These are phyloP conservation scores for Motacilla alba DNA, from an alignment of 2,113 vertebrate species.

Conservation along the genomic window DNA sequence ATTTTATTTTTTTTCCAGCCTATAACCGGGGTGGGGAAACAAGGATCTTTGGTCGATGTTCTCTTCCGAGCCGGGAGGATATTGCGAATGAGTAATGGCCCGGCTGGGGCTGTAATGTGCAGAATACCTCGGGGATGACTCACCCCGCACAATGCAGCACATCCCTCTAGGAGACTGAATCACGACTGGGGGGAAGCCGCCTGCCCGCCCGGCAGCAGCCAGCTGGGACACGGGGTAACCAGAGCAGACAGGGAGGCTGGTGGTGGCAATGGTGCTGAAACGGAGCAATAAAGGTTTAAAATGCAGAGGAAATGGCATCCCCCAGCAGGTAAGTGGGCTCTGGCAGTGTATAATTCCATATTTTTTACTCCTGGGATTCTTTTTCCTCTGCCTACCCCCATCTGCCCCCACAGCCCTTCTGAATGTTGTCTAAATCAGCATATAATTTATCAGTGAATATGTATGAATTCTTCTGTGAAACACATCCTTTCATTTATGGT, in stretches of 20 bases:
- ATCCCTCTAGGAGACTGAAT: constrained; percentile 86
- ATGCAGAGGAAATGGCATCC: constrained; percentile 78
- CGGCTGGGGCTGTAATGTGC: constrained; percentile 72
- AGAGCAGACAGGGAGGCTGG: constrained; percentile 9
- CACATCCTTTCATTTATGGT: neutral
- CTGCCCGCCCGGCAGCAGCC: constrained; percentile 12
- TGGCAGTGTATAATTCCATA: rapidly evolving
- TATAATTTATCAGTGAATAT: neutral
- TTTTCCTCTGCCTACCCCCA: neutral
- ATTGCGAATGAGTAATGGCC: constrained; percentile 74
- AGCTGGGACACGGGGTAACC: constrained; percentile 61
- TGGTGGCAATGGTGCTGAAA: constrained; percentile 43
- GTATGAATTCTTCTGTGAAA: neutral
- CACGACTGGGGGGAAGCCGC: constrained; percentile 68
- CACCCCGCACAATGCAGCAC: constrained; percentile 76
- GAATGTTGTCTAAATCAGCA: neutral
- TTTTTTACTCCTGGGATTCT: neutral
- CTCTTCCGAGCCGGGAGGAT: constrained; percentile 60
- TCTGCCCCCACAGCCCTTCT: neutral
- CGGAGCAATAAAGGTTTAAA: neutral
- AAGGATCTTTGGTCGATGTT: constrained; percentile 61
- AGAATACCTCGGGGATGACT: constrained; percentile 82
- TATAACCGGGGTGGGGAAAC: neutral
- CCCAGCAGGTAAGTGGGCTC: constrained; percentile 70
- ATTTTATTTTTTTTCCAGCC: neutral